Evolutionary conservation across 1,140 invertebrate genomes (phyloP).

Genomic region (Polypedilum pembai): DNA sequence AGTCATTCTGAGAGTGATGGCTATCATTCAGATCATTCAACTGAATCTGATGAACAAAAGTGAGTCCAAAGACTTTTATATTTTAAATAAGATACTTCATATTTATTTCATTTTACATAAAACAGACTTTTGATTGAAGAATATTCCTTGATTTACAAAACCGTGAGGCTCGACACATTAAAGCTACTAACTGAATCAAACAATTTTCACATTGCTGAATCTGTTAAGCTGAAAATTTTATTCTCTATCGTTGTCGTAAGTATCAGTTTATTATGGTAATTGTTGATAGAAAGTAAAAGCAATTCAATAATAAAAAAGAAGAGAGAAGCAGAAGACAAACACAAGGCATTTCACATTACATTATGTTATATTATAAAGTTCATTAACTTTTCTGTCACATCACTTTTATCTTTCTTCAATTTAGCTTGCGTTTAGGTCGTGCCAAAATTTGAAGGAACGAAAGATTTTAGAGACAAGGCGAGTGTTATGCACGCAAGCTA

Average conservation of each 20-base stretch:
- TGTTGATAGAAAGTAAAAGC: slow-evolving; percentile 33
- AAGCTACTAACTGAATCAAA: slow-evolving; percentile 72
- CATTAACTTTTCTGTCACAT: slow-evolving; percentile 33
- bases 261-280: slow-evolving; percentile 37
- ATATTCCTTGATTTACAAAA: slow-evolving; percentile 76
- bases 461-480: slow-evolving; percentile 51
- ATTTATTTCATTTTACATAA: slow-evolving; percentile 39
- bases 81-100: slow-evolving; percentile 28
- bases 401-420: slow-evolving; percentile 31
- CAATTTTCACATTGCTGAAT: slow-evolving; percentile 68
- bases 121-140: slow-evolving; percentile 59
- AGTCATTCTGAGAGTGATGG: slow-evolving; percentile 55
- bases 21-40: slow-evolving; percentile 62
- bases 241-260: slow-evolving; percentile 92
- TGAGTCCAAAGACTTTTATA: slow-evolving; percentile 43
- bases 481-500: slow-evolving; percentile 46
- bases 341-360: slow-evolving; percentile 32
- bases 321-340: slow-evolving; percentile 35
- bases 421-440: slow-evolving; percentile 56
- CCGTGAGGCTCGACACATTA: slow-evolving; percentile 73
- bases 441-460: slow-evolving; percentile 52
- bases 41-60: slow-evolving; percentile 62
- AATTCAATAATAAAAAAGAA: slow-evolving; percentile 36
- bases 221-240: slow-evolving; percentile 86
- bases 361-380: slow-evolving; percentile 35